Percentiles rank a stretch among this genome's conserved stretches.
These are phyloP conservation scores for Dinocampus coccinellae DNA, from an alignment of 2,888 invertebrate genomes.

Conservation along the genomic window DNA sequence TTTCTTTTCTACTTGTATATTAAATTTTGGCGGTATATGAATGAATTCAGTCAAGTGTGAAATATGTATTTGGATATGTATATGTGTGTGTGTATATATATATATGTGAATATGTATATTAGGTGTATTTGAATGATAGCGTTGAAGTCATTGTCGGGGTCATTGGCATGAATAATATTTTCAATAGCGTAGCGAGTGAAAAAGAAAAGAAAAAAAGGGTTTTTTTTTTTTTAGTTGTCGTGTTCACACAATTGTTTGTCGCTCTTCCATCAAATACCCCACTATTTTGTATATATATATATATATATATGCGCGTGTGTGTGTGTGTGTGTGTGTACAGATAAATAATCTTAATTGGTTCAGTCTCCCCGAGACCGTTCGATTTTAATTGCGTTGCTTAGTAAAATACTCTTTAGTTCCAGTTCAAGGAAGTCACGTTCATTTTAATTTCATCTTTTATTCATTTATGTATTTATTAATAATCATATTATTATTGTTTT, in stretches of 20 bases:
- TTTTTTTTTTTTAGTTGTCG: neutral
- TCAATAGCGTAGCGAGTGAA: slow-evolving; percentile 5
- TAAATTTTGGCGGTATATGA: too few relatives aligned
- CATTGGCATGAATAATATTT: slow-evolving; percentile 21
- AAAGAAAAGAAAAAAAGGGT: too few relatives aligned
- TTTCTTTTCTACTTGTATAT: too few relatives aligned
- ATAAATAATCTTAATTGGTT: slow-evolving; percentile 61
- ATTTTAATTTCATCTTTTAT: neutral
- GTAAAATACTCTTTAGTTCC: slow-evolving; percentile 43
- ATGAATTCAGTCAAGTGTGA: neutral
- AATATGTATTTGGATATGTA: neutral
- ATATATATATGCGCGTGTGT: neutral
- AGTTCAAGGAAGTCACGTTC: neutral
- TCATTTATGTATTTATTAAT: slow-evolving; percentile 15
- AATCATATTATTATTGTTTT: neutral
- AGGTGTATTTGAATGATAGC: slow-evolving; percentile 20
- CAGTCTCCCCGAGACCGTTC: slow-evolving; percentile 48
- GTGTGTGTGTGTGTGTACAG: slow-evolving; percentile 47
- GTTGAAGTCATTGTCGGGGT: slow-evolving; percentile 16
- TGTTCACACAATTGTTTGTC: slow-evolving; percentile 2
- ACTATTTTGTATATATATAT: neutral
- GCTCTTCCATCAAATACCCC: neutral
- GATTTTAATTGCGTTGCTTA: slow-evolving; percentile 57
- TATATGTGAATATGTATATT: neutral
- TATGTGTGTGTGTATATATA: neutral